phyloP scores from a whole-genome alignment of 2,113 vertebrate species.

The Erpornis zantholeuca region DNA sequence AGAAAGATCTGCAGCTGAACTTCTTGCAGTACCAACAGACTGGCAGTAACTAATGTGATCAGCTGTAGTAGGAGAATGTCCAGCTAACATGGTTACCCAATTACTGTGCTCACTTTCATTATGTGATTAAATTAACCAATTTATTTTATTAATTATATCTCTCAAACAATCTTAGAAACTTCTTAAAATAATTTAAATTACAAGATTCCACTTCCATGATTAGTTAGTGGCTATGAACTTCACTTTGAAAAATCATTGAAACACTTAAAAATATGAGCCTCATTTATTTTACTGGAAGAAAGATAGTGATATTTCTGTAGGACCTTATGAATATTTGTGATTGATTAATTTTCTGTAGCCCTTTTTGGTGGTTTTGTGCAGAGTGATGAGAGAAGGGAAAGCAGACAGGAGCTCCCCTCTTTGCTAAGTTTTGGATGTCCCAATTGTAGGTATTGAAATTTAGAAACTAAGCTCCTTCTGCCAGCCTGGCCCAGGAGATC shows the following conservation, averaged over 20 bases:
- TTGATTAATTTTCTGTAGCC: slow-evolving; percentile 70
- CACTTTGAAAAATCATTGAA: neutral
- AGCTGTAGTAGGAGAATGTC: neutral
- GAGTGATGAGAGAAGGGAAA: slow-evolving; percentile 77
- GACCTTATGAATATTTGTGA: slow-evolving; percentile 43
- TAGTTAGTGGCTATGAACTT: neutral
- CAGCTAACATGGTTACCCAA: neutral
- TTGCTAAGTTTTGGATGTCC: slow-evolving; percentile 74
- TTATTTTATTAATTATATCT: neutral
- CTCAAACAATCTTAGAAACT: neutral
- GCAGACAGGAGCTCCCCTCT: slow-evolving; percentile 76
- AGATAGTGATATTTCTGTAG: neutral
- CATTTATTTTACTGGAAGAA: neutral
- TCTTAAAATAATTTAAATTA: neutral
- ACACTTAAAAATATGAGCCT: neutral
- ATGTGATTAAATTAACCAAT: neutral
- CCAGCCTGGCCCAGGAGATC: slow-evolving; percentile 70
- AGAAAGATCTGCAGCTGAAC: neutral
- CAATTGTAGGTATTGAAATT: slow-evolving; percentile 72
- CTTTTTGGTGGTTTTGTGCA: slow-evolving; percentile 74
- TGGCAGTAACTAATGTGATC: neutral
- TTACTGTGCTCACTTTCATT: neutral
- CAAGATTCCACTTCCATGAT: neutral
- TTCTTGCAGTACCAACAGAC: neutral
- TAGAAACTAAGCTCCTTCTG: slow-evolving; percentile 70